Percentiles rank a stretch among this genome's conserved stretches.
Evolutionary conservation across 2,797 vertebrate species (phyloP).

Genomic region (Diplodus puntazzo): DNA sequence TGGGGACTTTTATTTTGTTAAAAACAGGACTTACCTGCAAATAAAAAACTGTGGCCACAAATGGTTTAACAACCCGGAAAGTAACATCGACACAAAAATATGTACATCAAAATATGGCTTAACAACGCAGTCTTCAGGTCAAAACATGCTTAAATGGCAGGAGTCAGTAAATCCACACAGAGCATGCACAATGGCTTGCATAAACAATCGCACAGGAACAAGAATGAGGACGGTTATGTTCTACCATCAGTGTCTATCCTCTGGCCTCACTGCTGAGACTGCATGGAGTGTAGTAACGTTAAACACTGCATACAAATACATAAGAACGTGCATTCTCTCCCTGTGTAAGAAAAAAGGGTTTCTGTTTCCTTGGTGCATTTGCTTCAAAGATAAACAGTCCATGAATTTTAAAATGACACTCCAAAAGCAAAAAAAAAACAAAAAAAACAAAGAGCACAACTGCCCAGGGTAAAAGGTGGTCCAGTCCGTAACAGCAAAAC

Average conservation of each 20-base stretch:
- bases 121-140: slow-evolving; percentile 41
- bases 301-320: slow-evolving; percentile 63
- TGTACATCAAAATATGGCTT: slow-evolving; percentile 79
- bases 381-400: slow-evolving; percentile 34
- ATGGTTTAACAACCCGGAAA: slow-evolving; percentile 54
- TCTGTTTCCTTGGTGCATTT: slow-evolving; percentile 23
- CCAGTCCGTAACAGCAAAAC: slow-evolving; percentile 70
- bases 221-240: slow-evolving; percentile 70
- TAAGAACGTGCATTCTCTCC: slow-evolving; percentile 21
- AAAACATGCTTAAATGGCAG: slow-evolving; percentile 57
- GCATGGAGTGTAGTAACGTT: slow-evolving; percentile 41
- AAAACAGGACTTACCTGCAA: slow-evolving; percentile 65
- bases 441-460: slow-evolving; percentile 35
- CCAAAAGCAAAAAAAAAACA: slow-evolving; percentile 51
- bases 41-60: slow-evolving; percentile 47
- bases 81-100: slow-evolving; percentile 59
- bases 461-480: slow-evolving; percentile 51
- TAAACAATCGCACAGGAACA: slow-evolving; percentile 61
- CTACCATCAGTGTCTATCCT: slow-evolving; percentile 52
- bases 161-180: slow-evolving; percentile 37
- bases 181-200: slow-evolving; percentile 57
- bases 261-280: slow-evolving; percentile 30
- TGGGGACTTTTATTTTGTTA: slow-evolving; percentile 71
- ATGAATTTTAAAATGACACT: slow-evolving; percentile 42
- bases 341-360: slow-evolving; percentile 18